Evolutionary conservation across 1,140 invertebrate genomes (phyloP).

Genomic region (Melitaea cinxia): DNA sequence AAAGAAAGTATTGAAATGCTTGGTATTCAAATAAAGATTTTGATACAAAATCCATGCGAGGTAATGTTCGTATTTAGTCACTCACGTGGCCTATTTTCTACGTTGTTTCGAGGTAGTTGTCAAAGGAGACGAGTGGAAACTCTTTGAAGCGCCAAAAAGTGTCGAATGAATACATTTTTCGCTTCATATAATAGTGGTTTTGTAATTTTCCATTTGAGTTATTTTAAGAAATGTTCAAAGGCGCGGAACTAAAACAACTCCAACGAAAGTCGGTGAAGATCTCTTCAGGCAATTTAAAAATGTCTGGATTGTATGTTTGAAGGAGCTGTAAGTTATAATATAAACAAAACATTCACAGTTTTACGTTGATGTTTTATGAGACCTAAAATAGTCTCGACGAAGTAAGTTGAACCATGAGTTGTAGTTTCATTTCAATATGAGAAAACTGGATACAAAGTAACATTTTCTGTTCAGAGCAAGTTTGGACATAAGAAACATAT

Average conservation of each 20-base stretch:
- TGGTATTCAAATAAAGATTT: neutral
- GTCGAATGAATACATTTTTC: conserved; percentile 4
- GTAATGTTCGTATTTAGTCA: neutral
- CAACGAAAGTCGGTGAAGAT: neutral
- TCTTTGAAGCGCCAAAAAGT: conserved; percentile 8
- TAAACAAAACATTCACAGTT: conserved; percentile 3
- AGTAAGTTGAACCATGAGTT: neutral
- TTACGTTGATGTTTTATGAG: neutral
- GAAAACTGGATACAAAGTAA: conserved; percentile 24
- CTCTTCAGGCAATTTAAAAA: neutral
- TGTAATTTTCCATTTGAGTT: conserved; percentile 7
- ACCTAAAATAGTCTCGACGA: neutral
- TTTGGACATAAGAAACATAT: conserved; percentile 35
- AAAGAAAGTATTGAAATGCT: neutral
- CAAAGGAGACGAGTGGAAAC: neutral
- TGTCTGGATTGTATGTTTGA: neutral
- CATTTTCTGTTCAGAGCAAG: conserved; percentile 25
- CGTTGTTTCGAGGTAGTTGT: neutral
- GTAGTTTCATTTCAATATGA: conserved; percentile 14
- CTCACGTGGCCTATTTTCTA: neutral
- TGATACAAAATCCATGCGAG: neutral
- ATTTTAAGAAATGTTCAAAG: conserved; percentile 6
- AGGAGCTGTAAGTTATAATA: neutral
- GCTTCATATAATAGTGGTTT: conserved; percentile 2
- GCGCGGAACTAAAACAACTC: neutral